These are phyloP conservation scores for Monopis laevigella DNA, from an alignment of 2,888 invertebrate genomes.

Conservation along the genomic window DNA sequence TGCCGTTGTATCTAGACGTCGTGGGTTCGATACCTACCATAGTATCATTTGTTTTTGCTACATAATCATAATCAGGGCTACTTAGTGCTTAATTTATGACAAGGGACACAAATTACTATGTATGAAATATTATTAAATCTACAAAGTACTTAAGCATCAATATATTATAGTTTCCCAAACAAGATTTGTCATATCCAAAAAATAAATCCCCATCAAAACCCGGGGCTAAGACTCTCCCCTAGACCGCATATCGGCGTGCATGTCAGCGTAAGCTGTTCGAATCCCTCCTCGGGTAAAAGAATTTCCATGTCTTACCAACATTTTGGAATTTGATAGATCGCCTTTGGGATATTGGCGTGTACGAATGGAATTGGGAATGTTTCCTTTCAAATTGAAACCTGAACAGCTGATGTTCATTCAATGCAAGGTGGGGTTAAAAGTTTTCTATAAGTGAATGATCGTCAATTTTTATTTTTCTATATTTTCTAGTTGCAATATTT, in stretches of 20 bases:
- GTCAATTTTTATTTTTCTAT: background rate
- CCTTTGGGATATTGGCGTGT: slow-evolving; percentile 11
- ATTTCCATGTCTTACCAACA: slow-evolving; percentile 27
- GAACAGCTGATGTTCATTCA: too few species aligned
- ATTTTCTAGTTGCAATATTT: background rate
- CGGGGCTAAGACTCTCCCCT: background rate
- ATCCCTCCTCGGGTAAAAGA: slow-evolving; percentile 31
- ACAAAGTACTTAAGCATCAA: too few species aligned
- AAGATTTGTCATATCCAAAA: slow-evolving; percentile 3
- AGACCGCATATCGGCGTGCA: slow-evolving; percentile 13
- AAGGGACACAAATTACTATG: too few species aligned
- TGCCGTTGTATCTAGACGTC: too few species aligned
- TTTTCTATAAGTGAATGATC: too few species aligned
- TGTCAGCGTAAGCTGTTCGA: slow-evolving; percentile 29
- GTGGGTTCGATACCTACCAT: too few species aligned
- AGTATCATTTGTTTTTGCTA: too few species aligned
- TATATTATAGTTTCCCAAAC: too few species aligned
- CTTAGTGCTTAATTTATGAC: too few species aligned
- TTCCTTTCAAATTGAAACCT: slow-evolving; percentile 12
- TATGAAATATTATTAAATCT: too few species aligned
- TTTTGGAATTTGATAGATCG: slow-evolving; percentile 17
- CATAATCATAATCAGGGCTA: too few species aligned
- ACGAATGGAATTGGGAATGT: slow-evolving; percentile 12
- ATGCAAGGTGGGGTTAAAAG: too few species aligned
- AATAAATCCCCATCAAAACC: background rate